Percentiles rank a stretch among this genome's conserved stretches.
phyloP scores from a whole-genome alignment of 2,797 vertebrate species.

The Aeoliscus strigatus region DNA sequence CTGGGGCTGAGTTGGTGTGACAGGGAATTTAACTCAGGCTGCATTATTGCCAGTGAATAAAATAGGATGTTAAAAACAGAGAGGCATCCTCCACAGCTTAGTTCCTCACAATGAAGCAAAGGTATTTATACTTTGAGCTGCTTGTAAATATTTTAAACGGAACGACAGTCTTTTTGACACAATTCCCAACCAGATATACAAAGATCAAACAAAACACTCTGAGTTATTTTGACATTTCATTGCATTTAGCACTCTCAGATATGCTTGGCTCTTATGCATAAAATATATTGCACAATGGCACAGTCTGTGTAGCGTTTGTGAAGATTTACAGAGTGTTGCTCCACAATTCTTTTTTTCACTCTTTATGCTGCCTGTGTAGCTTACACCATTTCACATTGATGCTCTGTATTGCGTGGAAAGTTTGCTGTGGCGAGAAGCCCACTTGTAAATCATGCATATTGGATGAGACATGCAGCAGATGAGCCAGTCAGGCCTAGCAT shows the following conservation, averaged over 20 bases:
- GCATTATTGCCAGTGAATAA: conserved; percentile 43
- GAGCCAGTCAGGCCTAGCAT: conserved; percentile 65
- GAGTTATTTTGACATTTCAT: conserved; percentile 20
- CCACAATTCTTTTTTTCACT: conserved; percentile 27
- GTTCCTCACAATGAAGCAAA: conserved; percentile 39
- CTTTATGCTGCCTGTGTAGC: conserved; percentile 24
- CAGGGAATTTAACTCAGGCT: conserved; percentile 10
- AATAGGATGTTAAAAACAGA: conserved; percentile 39
- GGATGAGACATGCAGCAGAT: conserved; percentile 70
- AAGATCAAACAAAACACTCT: conserved; percentile 4
- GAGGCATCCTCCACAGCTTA: conserved; percentile 27
- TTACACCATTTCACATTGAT: conserved; percentile 32
- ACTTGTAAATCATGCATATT: conserved; percentile 72
- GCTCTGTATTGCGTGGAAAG: conserved; percentile 49
- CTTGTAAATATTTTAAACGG: conserved; percentile 60
- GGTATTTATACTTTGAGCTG: conserved; percentile 47
- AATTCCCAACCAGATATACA: conserved; percentile 12
- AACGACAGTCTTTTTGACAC: conserved; percentile 22
- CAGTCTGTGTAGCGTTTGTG: conserved; percentile 25
- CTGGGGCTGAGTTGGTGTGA: conserved; percentile 2
- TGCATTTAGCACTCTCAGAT: conserved; percentile 6
- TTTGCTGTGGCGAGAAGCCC: conserved; percentile 58
- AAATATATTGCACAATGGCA: conserved; percentile 13
- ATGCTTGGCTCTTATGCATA: conserved; percentile 17
- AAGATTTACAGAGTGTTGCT: conserved; percentile 32